These are phyloP conservation scores for Drosophila fulvimacula DNA, from an alignment of 2,888 invertebrate genomes.

Conservation along the genomic window DNA sequence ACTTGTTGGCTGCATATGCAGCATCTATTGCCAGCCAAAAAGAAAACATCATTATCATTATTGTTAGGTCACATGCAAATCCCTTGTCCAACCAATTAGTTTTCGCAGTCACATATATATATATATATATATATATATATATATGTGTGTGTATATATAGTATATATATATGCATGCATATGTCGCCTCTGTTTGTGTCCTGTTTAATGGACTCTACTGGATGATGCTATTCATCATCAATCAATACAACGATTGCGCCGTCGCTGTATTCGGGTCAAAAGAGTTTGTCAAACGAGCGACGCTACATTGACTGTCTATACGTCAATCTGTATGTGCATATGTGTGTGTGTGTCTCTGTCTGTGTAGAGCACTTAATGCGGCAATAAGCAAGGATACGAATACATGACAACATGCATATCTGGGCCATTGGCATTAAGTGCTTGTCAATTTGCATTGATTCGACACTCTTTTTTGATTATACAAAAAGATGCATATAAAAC, in stretches of 20 bases:
- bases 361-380: conserved; percentile 61
- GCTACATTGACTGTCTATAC: conserved; percentile 25
- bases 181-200: conserved; percentile 3
- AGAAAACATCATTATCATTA: conserved; percentile 12
- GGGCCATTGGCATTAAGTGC: conserved; percentile 60
- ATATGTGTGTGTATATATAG: not conserved
- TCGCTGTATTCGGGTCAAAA: conserved; percentile 61
- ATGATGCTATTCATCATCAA: conserved; percentile 58
- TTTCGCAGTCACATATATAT: conserved; percentile 12
- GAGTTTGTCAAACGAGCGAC: conserved; percentile 52
- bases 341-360: conserved; percentile 6
- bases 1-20: conserved; percentile 45
- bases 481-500: conserved; percentile 17
- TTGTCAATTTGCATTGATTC: conserved; percentile 45
- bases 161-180: not conserved
- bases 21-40: conserved; percentile 18
- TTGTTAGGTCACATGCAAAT: conserved; percentile 40
- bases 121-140: not conserved
- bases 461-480: conserved; percentile 3
- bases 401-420: conserved; percentile 39
- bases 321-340: conserved; percentile 6
- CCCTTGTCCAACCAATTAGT: conserved; percentile 34
- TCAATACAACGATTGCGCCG: conserved; percentile 53
- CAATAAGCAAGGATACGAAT: conserved; percentile 33
- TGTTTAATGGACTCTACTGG: conserved; percentile 31